Evolutionary conservation across 2,113 vertebrate species (phyloP).

Genomic region (Zonotrichia leucophrys): DNA sequence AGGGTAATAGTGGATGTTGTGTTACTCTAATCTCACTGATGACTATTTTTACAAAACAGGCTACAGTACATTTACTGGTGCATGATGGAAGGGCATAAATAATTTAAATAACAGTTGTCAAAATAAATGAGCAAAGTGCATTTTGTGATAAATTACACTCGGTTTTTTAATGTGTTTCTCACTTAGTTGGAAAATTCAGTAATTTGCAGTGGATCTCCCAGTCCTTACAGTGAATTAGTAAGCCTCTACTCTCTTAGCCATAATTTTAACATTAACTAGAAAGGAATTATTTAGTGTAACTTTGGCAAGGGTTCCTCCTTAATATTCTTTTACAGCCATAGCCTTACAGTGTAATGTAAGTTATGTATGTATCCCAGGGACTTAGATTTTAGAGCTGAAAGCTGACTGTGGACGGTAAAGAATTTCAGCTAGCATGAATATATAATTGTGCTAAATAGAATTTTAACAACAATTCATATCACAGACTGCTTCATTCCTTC

Average conservation of each 20-base stretch:
- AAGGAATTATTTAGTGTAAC: slow-evolving; percentile 47
- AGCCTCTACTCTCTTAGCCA: slow-evolving; percentile 25
- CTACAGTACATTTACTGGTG: slow-evolving; percentile 36
- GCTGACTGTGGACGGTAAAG: slow-evolving; percentile 8
- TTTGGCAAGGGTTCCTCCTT: slow-evolving; percentile 1
- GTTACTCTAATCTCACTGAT: slow-evolving; percentile 33
- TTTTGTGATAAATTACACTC: slow-evolving; percentile 64
- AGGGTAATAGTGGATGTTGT: background rate
- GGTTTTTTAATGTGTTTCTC: slow-evolving; percentile 56
- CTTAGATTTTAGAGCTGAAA: slow-evolving; percentile 24
- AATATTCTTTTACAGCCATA: slow-evolving; percentile 24
- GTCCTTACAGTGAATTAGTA: slow-evolving; percentile 58
- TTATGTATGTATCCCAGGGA: background rate
- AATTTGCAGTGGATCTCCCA: slow-evolving; percentile 53
- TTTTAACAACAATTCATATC: background rate
- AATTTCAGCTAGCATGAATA: background rate
- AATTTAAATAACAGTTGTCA: slow-evolving; percentile 69
- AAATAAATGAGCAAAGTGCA: slow-evolving; percentile 62
- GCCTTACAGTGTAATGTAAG: background rate
- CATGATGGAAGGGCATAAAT: slow-evolving; percentile 45
- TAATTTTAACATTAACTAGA: slow-evolving; percentile 56
- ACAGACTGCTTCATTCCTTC: background rate
- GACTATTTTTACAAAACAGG: slow-evolving; percentile 47
- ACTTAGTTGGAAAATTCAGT: slow-evolving; percentile 50
- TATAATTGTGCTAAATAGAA: slow-evolving; percentile 12